Evolutionary conservation across 1,140 invertebrate genomes (phyloP), one percentile per base, ranked within the genome.

Genomic region (Thalassaphorura encarpata): DNA sequence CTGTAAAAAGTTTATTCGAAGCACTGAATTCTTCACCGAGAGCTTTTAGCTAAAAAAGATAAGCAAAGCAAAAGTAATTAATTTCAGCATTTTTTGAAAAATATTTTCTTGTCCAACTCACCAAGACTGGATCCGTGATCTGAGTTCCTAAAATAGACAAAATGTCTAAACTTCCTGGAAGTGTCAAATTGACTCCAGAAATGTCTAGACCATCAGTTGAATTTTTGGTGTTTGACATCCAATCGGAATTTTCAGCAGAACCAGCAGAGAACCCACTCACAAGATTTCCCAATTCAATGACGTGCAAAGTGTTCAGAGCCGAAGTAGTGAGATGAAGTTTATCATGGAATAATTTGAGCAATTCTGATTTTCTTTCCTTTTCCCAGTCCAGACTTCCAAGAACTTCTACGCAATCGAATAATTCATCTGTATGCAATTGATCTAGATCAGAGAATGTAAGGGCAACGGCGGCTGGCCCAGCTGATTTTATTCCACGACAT

Each of bases 221-320:
- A 26, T 19, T 21, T 8, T 26, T 19, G 13, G 23, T 15, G 1
- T 42, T 29, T 13, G 39, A 27, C 21, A 29, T 4, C 40, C 52
- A 31, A 31, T 6, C 26, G 16, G 33, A 15, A 29, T 15, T 39
- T 11, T 36, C 33, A 3, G 41, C 54, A 8, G 16, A 18, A 8
- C 19, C 18, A n/a, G 21, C 36, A 18, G 45, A 39, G 15, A 65
- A 41, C 2, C 28, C 60, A 11, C 50, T 39, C n/a, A 65, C 57
- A 4, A 65, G 49, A 19, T 55, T 52, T 23, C 60, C 60, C 21
- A 65, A 27, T 54, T 65, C 63, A 18, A 65, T 50, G 5, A 65
- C 36, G 16, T 21, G 53, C 2, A 54, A 8, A 13, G 61, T 54
- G 4, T 53, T 42, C 1, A 65, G 24, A 8, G 42, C 31, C 1